Evolutionary conservation across 2,797 vertebrate genomes (phyloP), one percentile per base, ranked within the genome.

Genomic region (Orestias chungarensis): DNA sequence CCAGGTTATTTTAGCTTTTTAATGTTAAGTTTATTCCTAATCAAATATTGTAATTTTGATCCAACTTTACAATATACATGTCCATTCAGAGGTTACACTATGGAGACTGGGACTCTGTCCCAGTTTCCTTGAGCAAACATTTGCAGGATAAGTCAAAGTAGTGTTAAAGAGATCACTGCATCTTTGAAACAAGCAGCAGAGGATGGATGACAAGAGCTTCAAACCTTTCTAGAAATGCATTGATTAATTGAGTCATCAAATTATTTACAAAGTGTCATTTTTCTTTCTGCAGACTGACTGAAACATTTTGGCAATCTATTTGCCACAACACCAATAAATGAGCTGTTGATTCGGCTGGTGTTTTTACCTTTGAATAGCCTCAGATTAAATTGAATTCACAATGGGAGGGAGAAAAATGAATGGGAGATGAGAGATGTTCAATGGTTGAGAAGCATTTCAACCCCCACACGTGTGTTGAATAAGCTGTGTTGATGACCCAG

Each of bases 391-490:
- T 23, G 57, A 44, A 73, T 29, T 7, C 14, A 35, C 31, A 15
- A 42, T 8, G 7, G 38, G 62, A 59, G 31, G 49, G 4, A 68
- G 40, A 66, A 66, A 33, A 3, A 29, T 52, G 64, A 71, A 78
- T 17, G 29, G 11, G 31, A 47, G 44, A 67, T 78, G 68, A 73
- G 33, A 62, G 59, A 49, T 0, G 27, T 59, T 81, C 50, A 43
- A 1, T n/a, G 50, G 64, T 10, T 11, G 20, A 9, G 50, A n/a
- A 47, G 64, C 43, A 66, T 47, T 66, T 66, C 29, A 47, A 47
- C 64, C 29, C 61, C 71, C 68, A 69, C 62, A 25, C 47, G 71
- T 61, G 62, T 20, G 11, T 20, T 57, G 57, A 68, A n/a, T 55
- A 68, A 66, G 71, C 59, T 67, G 57, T 43, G 55, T 18, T 43